These are phyloP conservation scores for Otocyon megalotis DNA, from an alignment of 2,113 vertebrate species.

Conservation along the genomic window DNA sequence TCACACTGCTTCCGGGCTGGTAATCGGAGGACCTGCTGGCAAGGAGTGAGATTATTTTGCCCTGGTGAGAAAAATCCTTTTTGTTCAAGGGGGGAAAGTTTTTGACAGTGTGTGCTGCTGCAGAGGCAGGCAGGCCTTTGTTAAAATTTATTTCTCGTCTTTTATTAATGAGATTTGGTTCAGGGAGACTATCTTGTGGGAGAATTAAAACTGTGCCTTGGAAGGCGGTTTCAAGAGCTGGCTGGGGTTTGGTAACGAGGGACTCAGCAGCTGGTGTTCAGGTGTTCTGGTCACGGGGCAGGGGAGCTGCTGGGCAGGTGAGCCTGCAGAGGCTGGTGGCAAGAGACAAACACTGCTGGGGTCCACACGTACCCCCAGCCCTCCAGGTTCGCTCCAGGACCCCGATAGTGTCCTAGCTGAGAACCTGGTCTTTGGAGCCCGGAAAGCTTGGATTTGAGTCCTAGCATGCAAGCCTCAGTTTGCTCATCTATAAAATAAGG, in stretches of 20 bases:
- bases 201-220: not conserved
- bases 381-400: rapidly evolving
- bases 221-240: not conserved
- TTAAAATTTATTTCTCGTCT: not conserved
- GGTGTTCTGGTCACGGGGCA: not conserved
- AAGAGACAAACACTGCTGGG: rapidly evolving
- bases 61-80: constrained; percentile 16
- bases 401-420: rapidly evolving
- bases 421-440: not conserved
- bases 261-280: not conserved
- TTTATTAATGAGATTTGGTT: constrained; percentile 59
- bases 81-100: not conserved
- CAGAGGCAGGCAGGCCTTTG: not conserved
- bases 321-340: not conserved
- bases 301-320: rapidly evolving
- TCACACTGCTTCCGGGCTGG: constrained; percentile 27
- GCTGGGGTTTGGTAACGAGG: not conserved
- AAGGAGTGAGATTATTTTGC: not conserved
- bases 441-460: not conserved
- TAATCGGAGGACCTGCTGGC: not conserved
- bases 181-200: not conserved
- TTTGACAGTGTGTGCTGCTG: not conserved
- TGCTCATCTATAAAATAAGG: not conserved
- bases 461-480: not conserved
- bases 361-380: rapidly evolving